Conservation (phyloP, 2,113 vertebrate species). For the Rhegmatorhina hoffmannsi region DNA sequence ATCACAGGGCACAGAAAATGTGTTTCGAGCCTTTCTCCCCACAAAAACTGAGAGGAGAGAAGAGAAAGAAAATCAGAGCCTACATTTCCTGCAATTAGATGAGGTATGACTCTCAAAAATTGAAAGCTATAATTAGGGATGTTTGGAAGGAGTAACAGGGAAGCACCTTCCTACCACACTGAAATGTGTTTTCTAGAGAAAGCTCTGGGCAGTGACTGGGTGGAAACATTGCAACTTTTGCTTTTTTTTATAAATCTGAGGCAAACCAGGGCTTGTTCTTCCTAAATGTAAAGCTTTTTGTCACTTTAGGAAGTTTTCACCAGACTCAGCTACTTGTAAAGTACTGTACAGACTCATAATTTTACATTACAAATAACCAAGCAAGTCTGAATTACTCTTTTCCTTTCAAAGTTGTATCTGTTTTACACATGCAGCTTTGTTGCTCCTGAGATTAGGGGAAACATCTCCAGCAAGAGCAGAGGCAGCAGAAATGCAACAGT, state of each 20-base stretch:
- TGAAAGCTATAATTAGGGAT: slow-evolving; percentile 49
- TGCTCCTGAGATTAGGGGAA: not conserved
- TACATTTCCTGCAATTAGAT: slow-evolving; percentile 44
- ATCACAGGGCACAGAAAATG: not conserved
- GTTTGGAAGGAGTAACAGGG: slow-evolving; percentile 3
- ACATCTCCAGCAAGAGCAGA: not conserved
- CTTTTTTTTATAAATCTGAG: not conserved
- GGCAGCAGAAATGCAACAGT: not conserved
- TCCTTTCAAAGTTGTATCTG: not conserved
- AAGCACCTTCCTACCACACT: slow-evolving; percentile 2
- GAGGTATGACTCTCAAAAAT: slow-evolving; percentile 29
- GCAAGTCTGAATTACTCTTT: not conserved
- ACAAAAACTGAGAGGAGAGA: not conserved
- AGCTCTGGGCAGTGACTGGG: not conserved
- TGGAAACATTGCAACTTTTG: not conserved
- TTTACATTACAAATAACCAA: not conserved
- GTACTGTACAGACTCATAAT: not conserved
- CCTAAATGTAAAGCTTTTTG: not conserved
- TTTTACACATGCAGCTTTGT: not conserved
- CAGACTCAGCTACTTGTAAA: not conserved
- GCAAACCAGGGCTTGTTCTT: not conserved
- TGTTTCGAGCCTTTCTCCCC: not conserved
- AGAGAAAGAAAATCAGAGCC: slow-evolving; percentile 12
- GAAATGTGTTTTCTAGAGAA: not conserved
- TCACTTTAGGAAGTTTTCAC: not conserved